phyloP scores from a whole-genome alignment of 1,140 invertebrate genomes.

The Plectrocnemia conspersa region DNA sequence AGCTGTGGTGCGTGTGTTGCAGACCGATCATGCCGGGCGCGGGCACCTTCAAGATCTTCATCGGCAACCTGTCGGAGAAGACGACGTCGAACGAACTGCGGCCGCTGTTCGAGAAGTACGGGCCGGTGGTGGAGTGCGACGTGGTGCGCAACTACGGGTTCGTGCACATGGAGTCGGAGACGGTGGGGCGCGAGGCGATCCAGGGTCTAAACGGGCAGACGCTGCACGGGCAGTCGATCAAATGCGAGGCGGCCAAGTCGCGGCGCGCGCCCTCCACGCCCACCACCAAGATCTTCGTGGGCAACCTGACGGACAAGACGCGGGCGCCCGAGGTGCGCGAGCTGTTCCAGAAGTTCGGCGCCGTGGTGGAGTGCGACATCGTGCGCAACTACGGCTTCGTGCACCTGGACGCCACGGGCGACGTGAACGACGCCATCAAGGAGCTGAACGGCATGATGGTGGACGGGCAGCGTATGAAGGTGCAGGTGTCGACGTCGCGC shows the following conservation, averaged over 20 bases:
- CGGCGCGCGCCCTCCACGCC: slow-evolving; percentile 77
- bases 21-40: slow-evolving; percentile 72
- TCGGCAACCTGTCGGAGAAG: slow-evolving; percentile 90
- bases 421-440: slow-evolving; percentile 80
- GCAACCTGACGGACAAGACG: slow-evolving; percentile 83
- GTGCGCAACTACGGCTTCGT: slow-evolving; percentile 90
- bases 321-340: slow-evolving; percentile 81
- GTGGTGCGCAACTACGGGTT: slow-evolving; percentile 96
- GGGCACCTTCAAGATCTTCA: slow-evolving; percentile 91
- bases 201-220: slow-evolving; percentile 84
- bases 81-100: slow-evolving; percentile 79
- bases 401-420: slow-evolving; percentile 76
- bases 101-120: slow-evolving; percentile 90
- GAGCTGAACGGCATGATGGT: slow-evolving; percentile 79
- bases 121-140: slow-evolving; percentile 93
- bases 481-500: slow-evolving; percentile 84
- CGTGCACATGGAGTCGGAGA: slow-evolving; percentile 93
- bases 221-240: slow-evolving; percentile 83
- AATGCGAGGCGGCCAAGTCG: slow-evolving; percentile 86
- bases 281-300: slow-evolving; percentile 86
- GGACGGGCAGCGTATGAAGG: slow-evolving; percentile 83
- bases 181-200: slow-evolving; percentile 85
- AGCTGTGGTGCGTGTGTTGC: slow-evolving; percentile 25
- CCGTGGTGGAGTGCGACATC: slow-evolving; percentile 86
- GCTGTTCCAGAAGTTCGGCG: slow-evolving; percentile 82